Percentiles rank a stretch among this genome's conserved stretches.
These are phyloP conservation scores for Augiades crinisus DNA, from an alignment of 2,888 invertebrate genomes.

Conservation along the genomic window DNA sequence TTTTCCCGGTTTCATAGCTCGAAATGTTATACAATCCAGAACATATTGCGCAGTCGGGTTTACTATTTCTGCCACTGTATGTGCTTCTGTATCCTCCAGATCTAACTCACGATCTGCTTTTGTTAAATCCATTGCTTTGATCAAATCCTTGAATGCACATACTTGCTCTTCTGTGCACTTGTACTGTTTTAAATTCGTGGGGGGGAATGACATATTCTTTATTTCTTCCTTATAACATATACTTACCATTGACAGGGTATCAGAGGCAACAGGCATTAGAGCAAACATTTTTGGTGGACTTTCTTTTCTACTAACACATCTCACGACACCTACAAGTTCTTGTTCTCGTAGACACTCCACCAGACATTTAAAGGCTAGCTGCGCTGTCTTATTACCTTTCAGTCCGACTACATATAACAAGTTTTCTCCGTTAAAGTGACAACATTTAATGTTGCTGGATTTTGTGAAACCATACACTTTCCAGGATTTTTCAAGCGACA, in stretches of 20 bases:
- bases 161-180: conserved; percentile 78
- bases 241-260: conserved; percentile 82
- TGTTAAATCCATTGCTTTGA: conserved; percentile 84
- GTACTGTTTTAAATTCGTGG: conserved; percentile 74
- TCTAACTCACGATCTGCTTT: conserved; percentile 75
- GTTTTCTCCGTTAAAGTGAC: conserved; percentile 80
- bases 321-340: conserved; percentile 83
- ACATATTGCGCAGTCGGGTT: conserved; percentile 78
- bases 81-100: conserved; percentile 70
- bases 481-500: too few species aligned
- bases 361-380: conserved; percentile 82
- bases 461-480: conserved; percentile 85
- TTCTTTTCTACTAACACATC: conserved; percentile 82
- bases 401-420: conserved; percentile 76
- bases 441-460: conserved; percentile 73
- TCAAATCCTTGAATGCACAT: conserved; percentile 83
- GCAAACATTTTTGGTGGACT: conserved; percentile 83
- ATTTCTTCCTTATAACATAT: conserved; percentile 86
- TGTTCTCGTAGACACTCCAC: conserved; percentile 83
- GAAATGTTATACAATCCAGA: conserved; percentile 79
- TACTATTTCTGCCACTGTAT: conserved; percentile 72
- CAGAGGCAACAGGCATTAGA: conserved; percentile 81
- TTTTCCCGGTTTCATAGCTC: conserved; percentile 82
- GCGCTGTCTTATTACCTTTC: conserved; percentile 75
- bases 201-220: conserved; percentile 84